Evolutionary conservation across 1,140 invertebrate genomes (phyloP), one percentile per base, ranked within the genome.

Genomic region (Trissolcus basalis): DNA sequence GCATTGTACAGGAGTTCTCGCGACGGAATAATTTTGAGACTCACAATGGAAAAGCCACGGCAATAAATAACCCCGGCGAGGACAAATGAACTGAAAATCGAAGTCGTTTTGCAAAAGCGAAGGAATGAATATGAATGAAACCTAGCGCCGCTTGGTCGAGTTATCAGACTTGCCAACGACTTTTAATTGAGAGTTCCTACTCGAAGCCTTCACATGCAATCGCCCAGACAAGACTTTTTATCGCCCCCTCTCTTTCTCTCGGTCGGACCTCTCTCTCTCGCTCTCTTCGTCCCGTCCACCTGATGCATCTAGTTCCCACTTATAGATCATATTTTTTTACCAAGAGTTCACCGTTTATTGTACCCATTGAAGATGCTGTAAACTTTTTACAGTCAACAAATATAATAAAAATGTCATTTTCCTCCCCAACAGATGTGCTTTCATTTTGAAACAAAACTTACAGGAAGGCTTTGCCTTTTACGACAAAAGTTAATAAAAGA

Each of bases 141-240:
- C 67, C 55, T 19, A 56, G 19, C 11, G 51, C 14, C 55, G 47
- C 13, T 61, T 51, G 48, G 13, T 58, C 60, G 73, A 45, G 50
- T 55, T 71, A 61, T 60, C 65, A 61, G 64, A 69, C 70, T 73
- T 73, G 60, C 69, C 78, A 73, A 79, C 69, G 54, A 77, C 69
- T 79, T 73, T 72, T 79, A 79, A 79, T 79, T 76, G 65, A 79
- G 78, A 53, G 74, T 65, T 69, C 65, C 74, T 65, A 69, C 65
- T 77, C 61, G 48, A 73, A 55, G 55, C 59, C 59, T 68, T 75
- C 67, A 63, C 64, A 74, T 60, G 74, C 69, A 69, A 79, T 79
- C 68, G 59, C 50, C 68, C 64, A 72, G 59, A 49, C 68, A 69
- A 65, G 59, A 55, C 55, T 63, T 74, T 67, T 78, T 69, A 76